These are phyloP conservation scores for Glyphotaelius pellucidus DNA, from an alignment of 2,888 invertebrate genomes.

Conservation along the genomic window DNA sequence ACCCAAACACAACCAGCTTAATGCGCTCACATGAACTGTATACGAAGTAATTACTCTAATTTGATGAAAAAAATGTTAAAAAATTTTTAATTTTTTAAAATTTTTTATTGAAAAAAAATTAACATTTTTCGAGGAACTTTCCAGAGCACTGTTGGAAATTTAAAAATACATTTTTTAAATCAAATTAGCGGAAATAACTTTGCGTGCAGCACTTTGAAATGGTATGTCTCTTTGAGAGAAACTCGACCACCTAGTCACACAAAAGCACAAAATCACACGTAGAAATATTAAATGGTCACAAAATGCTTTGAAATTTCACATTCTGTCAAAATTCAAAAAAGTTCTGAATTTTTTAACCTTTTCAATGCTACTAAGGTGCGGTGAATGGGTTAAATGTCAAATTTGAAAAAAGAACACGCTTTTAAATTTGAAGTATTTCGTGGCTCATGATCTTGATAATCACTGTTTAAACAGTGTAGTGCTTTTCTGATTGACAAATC, in stretches of 20 bases:
- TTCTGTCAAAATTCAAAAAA: background rate
- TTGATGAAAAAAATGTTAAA: background rate
- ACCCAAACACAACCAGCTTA: constrained; percentile 64
- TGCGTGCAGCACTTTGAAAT: constrained; percentile 31
- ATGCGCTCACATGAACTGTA: constrained; percentile 61
- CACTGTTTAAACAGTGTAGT: constrained; percentile 36
- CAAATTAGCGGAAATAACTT: background rate
- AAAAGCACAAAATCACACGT: constrained; percentile 61
- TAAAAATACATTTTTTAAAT: background rate
- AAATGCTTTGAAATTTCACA: background rate
- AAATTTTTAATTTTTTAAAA: background rate
- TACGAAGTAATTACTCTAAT: constrained; percentile 40
- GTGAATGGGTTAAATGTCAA: background rate
- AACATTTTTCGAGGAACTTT: background rate
- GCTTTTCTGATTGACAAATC: constrained; percentile 46
- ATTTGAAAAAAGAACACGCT: background rate
- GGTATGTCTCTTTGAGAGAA: constrained; percentile 54
- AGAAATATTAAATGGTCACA: constrained; percentile 36
- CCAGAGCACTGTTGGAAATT: too few relatives aligned
- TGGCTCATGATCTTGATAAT: background rate
- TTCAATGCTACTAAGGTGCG: background rate
- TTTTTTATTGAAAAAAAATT: background rate
- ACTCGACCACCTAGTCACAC: constrained; percentile 61
- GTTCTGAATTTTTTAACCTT: background rate
- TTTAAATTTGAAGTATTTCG: background rate